Base-by-base conservation (phyloP, 2,797 vertebrate genomes). In the Sebastes diploproa region DNA sequence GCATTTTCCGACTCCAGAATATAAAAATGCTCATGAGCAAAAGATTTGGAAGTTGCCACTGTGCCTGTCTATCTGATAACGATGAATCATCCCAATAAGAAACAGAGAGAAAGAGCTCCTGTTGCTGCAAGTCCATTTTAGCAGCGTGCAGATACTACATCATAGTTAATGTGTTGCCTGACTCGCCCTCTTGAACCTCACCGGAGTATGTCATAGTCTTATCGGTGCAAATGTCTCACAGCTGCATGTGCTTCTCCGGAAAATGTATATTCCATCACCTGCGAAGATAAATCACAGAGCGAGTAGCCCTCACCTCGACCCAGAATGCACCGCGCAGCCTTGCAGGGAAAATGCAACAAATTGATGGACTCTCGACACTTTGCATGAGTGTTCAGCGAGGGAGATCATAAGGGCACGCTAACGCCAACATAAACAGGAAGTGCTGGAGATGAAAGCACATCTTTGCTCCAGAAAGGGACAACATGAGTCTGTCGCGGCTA, bases 101-200 rank as follows among this genome's bases (percentile, higher is more conserved):
- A 71, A 56, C 36, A 42, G n/a, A 22, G 12, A 77, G 69, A 82
- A 65, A 23, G 75, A 50, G 61, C 12, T 59, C 5, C 36, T 82
- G 55, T 46, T 74, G 77, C 71, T 76, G 61, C 77, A 60, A 80
- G 68, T 81, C 29, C 59, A 54, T 76, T 90, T 89, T 25, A 78
- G 73, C 69, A 46, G 38, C 23, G 66, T 81, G 84, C 7, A 78
- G 87, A 86, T 82, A 91, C 78, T 89, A 83, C 3, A 93, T 93
- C 92, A 93, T 78, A 52, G 84, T 84, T 90, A 91, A 93, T 83
- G 92, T 79, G 82, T 80, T 77, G 88, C 64, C 18, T n/a, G 80
- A 83, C 81, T 90, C 73, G 88, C 73, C 90, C 92, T 91, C 77
- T 89, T 91, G 93, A 94, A 91, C 93, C 86, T 65, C 87, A 82